Base-by-base conservation (phyloP, 1,140 invertebrate species). In the Drosophila repleta region DNA sequence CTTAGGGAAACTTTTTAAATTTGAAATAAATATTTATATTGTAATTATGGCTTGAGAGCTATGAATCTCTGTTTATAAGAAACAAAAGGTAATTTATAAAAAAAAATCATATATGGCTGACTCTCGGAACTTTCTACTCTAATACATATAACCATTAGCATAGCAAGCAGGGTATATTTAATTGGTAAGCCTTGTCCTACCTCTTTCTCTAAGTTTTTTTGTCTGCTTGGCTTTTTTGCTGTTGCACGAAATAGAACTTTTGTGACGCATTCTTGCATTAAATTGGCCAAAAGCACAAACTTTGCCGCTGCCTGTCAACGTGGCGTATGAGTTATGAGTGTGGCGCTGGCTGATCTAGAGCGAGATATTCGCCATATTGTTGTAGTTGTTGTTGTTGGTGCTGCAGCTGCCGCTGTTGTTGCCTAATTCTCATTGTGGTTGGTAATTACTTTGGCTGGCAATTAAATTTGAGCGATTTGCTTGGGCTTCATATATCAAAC, bases 391-490 rank as follows among this genome's bases (percentile, higher is more conserved):
- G 29, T 8, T 15, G 32, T 21, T 15, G 32, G 6, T 29, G 61
- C 17, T 15, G 37, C 4, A 18, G 56, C 21, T 55, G 15, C 18
- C 24, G 7, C 21, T 45, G 3, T 26, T 68, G 24, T 21, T 13
- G 49, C 10, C 46, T 52, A 46, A 71, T 41, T 32, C 39, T 39
- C 49, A 35, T 61, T 53, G 29, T 53, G 37, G 18, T 52, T 8
- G 35, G 53, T 60, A 72, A 72, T 72, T 72, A 53, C 26, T 41
- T 67, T 53, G 46, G 10, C 21, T 49, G 41, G 48, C 61, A 85
- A 80, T 84, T 84, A 84, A 80, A 85, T 74, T 84, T 64, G 56
- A 62, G 61, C 49, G 65, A 70, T 62, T n/a, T 29, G 53, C 58
- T 10, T 78, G 57, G 74, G 65, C 49, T 78, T 67, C 76, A 81